Evolutionary conservation across 92 coral and sea anemone genomes (phyloP).

Genomic region (Umimayanthus chanpuru): DNA sequence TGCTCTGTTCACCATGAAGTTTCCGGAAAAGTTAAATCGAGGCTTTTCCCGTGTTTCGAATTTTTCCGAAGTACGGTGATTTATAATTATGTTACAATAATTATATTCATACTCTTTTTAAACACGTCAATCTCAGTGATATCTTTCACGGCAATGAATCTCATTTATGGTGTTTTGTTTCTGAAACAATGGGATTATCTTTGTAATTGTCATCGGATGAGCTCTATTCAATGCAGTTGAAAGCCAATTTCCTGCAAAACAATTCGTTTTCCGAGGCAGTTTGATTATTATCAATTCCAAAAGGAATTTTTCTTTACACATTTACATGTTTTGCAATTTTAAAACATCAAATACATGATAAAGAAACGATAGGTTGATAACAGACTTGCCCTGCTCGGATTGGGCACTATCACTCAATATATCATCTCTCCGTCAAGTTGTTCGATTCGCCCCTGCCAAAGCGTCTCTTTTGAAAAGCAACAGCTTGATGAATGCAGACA

Average conservation of each 20-base stretch:
- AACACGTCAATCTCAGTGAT: not conserved
- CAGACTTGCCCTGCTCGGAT: not conserved
- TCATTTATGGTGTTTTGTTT: not conserved
- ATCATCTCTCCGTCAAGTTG: slow-evolving; percentile 11
- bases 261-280: slow-evolving; percentile 6
- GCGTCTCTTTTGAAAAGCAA: not conserved
- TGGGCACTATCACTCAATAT: slow-evolving; percentile 15
- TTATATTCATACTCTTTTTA: not conserved
- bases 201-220: not conserved
- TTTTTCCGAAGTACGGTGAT: not conserved
- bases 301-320: not conserved
- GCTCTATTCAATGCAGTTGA: slow-evolving; percentile 6
- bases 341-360: not conserved
- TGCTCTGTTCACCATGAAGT: not conserved
- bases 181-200: not conserved
- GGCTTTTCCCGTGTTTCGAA: not conserved
- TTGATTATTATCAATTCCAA: not conserved
- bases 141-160: not conserved
- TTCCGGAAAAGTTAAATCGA: not conserved
- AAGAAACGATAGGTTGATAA: not conserved
- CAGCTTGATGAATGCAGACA: not conserved
- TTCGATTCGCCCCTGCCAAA: not conserved
- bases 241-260: slow-evolving; percentile 18
- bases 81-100: not conserved
- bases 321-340: not conserved